Evolutionary conservation across 2,113 vertebrate species (phyloP).

Genomic region (Oenanthe oenanthe): DNA sequence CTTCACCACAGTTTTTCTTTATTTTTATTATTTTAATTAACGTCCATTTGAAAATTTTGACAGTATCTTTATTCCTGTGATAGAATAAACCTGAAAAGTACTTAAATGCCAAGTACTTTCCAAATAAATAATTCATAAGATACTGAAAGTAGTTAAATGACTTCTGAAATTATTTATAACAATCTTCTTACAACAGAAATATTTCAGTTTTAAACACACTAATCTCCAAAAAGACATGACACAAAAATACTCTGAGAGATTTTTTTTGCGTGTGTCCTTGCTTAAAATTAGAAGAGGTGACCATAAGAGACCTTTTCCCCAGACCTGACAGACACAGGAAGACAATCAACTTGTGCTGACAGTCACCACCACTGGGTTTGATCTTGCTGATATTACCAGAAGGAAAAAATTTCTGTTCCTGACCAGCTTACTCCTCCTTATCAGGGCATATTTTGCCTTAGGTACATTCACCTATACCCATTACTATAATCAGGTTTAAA

Average conservation of each 20-base stretch:
- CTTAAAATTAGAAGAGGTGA: not conserved
- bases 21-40: not conserved
- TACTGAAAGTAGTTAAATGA: not conserved
- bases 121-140: not conserved
- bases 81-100: not conserved
- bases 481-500: not conserved
- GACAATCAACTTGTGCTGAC: rapidly evolving
- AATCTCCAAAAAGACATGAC: not conserved
- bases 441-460: not conserved
- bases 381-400: not conserved
- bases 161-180: not conserved
- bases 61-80: not conserved
- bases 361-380: not conserved
- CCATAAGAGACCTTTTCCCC: not conserved
- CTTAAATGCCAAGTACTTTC: not conserved
- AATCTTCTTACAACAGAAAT: not conserved
- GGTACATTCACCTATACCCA: not conserved
- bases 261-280: not conserved
- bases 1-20: not conserved
- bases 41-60: not conserved
- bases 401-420: not conserved
- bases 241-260: not conserved
- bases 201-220: not conserved
- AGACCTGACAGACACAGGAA: not conserved
- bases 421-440: not conserved